Evolutionary conservation across 2,888 invertebrate species (phyloP), one percentile per base, ranked within the genome.

Genomic region (Eurois occulta): DNA sequence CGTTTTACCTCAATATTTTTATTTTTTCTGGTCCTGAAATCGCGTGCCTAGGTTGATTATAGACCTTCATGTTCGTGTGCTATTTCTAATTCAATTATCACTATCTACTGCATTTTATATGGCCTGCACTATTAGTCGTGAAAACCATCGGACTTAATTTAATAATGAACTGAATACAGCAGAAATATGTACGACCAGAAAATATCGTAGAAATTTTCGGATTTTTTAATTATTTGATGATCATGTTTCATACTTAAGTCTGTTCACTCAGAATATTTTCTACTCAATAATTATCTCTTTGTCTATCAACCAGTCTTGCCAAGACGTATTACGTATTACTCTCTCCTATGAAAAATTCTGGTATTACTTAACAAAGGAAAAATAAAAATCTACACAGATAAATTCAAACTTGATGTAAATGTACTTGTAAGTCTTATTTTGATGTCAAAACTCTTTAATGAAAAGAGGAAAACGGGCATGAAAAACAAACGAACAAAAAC

Each of bases 71-170:
- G 64, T 80, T 72, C 13, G 72, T 80, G n/a, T 35, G 21, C 79
- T 28, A 35, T 77, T 62, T 62, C 18, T 77, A 79, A 62, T 79
- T 77, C 1, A 77, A 78, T 60, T 68, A 79, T 68, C 48, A 48
- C 46, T 77, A 67, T 68, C 77, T 18, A 16, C 1, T 76, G 69
- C 79, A 60, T 48, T 78, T 48, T 46, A 11, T 35, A 52, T 38
- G 28, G 8, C 10, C 10, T 38, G 28, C 28, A 52, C 8, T 13
- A 35, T 6, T 6, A 8, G 18, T 8, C 32, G 41, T 80, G 43
- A 52, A 80, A 58, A 43, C 48, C n/a, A 48, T 48, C 1, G 7
- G n/a, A 48, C n/a, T 41, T n/a, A 21, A 78, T 77, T 77, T n/a
- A 28, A 35, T 38, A n/a, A 24, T 18, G 18, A 38, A 18, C 21